Evolutionary conservation across 2,113 vertebrate genomes (phyloP), one percentile per base, ranked within the genome.

Genomic region (Antigone vipio): DNA sequence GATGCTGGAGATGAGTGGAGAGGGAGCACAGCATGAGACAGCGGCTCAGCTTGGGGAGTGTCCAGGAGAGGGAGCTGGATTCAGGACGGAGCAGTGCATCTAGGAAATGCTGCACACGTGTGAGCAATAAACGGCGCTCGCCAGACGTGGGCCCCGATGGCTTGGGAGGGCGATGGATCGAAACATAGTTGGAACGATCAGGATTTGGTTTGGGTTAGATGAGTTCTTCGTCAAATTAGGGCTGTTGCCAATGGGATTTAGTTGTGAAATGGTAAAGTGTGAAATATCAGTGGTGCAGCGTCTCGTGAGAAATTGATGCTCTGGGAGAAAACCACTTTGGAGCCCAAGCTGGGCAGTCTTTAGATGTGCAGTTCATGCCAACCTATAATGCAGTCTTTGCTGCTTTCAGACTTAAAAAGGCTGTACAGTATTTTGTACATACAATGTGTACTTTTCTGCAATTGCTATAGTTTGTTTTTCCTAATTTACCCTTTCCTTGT

Each of bases 401-500:
- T 79, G 89, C 76, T 80, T 60, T 40, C 64, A 35, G 84, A 3
- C 66, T 55, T 9, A 0, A 66, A 38, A 58, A 71, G 50, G 67
- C 88, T 62, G 40, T 30, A 32, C 76, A n/a, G 58, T 45, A 4
- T 17, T 94, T 67, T 52, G 24, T 73, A 56, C 29, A 9, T 69
- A 3, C 72, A 23, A 0, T 4, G 52, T 75, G 62, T 77, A 5
- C 59, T 94, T 89, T 79, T 42, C 92, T 60, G 60, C 66, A 84
- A n/a, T 83, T 59, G 86, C 90, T 92, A 18, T 40, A 50, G 23
- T 69, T 86, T 89, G 56, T 86, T 95, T 88, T 79, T 76, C 96
- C 91, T 94, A 94, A 96, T 97, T 97, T 88, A 38, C 78, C 76
- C 94, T 96, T 95, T 90, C 94, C 89, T 89, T 96, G 87, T 96